Percentiles rank a stretch among this genome's conserved stretches.
These are phyloP conservation scores for Phalera bucephala DNA, from an alignment of 2,888 invertebrate species.

Conservation along the genomic window DNA sequence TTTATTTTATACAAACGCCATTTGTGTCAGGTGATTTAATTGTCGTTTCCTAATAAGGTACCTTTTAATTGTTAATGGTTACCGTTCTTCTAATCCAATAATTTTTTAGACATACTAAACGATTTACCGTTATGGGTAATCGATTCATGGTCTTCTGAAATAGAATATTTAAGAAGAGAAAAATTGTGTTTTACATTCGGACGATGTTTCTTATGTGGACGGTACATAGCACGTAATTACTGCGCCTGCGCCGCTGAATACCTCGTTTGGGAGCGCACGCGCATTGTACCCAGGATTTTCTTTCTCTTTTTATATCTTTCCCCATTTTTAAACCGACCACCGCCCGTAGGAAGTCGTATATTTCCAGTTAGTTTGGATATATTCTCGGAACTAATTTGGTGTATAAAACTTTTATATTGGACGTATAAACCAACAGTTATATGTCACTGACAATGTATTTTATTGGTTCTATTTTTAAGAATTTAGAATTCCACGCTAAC, in stretches of 20 bases:
- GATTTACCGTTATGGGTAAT: too few species aligned
- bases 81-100: neutral
- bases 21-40: neutral
- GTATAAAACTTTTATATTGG: slow-evolving; percentile 62
- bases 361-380: slow-evolving; percentile 41
- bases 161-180: slow-evolving; percentile 2
- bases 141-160: too few species aligned
- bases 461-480: slow-evolving; percentile 61
- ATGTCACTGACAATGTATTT: slow-evolving; percentile 57
- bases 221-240: slow-evolving; percentile 65
- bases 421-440: slow-evolving; percentile 42
- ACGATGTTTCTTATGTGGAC: slow-evolving; percentile 35
- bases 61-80: neutral
- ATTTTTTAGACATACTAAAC: too few species aligned
- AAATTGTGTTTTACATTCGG: slow-evolving; percentile 12
- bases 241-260: slow-evolving; percentile 54
- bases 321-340: slow-evolving; percentile 60
- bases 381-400: slow-evolving; percentile 71
- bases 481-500: slow-evolving; percentile 38
- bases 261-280: slow-evolving; percentile 62
- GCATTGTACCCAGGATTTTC: slow-evolving; percentile 62
- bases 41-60: neutral
- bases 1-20: neutral
- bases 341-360: slow-evolving; percentile 66
- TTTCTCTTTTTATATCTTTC: slow-evolving; percentile 57